Base-by-base conservation (phyloP, 2,888 invertebrate genomes). In the Trypoxylon attenuatum region DNA sequence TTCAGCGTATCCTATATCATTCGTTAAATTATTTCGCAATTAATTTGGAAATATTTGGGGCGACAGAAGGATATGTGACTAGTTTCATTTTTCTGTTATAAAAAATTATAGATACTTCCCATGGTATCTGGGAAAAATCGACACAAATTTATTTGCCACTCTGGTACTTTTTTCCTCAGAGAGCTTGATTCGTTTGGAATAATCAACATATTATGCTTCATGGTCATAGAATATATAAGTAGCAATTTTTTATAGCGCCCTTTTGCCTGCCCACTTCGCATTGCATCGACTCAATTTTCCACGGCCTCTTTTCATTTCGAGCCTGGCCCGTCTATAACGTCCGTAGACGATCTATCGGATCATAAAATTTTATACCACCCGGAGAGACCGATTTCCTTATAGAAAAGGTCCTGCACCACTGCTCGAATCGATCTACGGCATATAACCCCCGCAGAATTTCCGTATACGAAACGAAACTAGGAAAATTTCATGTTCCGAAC, bases 311-410 rank as follows among this genome's bases (percentile, higher is more conserved):
- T 13, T n/a, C 27, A 19, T 46, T 51, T 23, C 47, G 21, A 13
- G 25, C 46, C 46, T 38, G 33, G 49, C 43, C 15, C 5, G 8
- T 25, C 33, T 42, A 49, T 21, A 57, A 58, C 57, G 50, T 27
- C 38, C 27, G 29, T 38, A 41, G 38, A 52, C 61, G 49, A 70
- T 70, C 56, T 63, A 57, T 46, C 29, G 59, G 10, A 25, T 57
- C 59, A 61, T 74, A 74, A 73, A 71, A 71, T 68, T 74, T 73
- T 73, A 74, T 74, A 58, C 52, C 49, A 53, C 41, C 64, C 65
- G 21, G 49, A 10, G 60, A 65, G 64, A 63, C 68, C 64, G 64
- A 71, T 71, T 50, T 53, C 19, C 54, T 59, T 38, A 19, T 23
- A 29, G 45, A 47, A 22, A 62, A 39, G 41, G 27, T 42, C 29